Percentiles rank a stretch among this genome's conserved stretches.
Evolutionary conservation across 2,797 vertebrate species (phyloP).

Genomic region (Simalia tracyae): DNA sequence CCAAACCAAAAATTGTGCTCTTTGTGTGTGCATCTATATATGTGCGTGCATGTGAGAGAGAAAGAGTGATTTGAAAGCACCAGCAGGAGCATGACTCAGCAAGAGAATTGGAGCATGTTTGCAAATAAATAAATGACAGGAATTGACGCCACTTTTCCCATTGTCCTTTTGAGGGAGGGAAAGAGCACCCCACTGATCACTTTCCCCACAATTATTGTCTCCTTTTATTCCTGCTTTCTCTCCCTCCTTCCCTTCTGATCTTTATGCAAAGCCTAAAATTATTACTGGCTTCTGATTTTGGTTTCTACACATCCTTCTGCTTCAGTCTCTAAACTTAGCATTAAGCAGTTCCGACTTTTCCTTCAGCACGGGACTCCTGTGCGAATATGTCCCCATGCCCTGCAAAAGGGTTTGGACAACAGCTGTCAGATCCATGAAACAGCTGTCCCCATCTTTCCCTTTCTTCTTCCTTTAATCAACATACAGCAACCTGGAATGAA

Average conservation of each 20-base stretch:
- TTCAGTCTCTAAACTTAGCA: conserved; percentile 24
- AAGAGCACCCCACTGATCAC: not conserved
- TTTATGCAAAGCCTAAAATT: no score
- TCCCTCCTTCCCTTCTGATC: not conserved
- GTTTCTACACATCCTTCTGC: not conserved
- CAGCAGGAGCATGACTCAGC: not conserved
- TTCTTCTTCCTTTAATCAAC: not conserved
- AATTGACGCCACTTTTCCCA: not conserved
- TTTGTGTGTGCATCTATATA: no score
- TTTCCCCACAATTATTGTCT: not conserved
- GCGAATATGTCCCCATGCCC: not conserved
- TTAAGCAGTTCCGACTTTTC: not conserved
- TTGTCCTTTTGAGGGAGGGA: not conserved
- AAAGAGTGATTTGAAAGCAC: rapidly evolving
- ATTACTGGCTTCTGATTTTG: not conserved
- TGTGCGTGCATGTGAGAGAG: rapidly evolving
- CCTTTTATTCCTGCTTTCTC: not conserved
- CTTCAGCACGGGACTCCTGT: not conserved
- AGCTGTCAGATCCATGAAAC: conserved; percentile 11
- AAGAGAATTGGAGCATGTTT: conserved; percentile 3
- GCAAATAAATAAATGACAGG: rapidly evolving
- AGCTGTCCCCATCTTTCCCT: not conserved
- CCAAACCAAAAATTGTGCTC: not conserved
- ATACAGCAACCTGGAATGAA: conserved; percentile 5
- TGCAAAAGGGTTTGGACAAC: conserved; percentile 14